These are phyloP conservation scores for Hylomyscus alleni DNA, from an alignment of 2,797 vertebrate species.

Conservation along the genomic window DNA sequence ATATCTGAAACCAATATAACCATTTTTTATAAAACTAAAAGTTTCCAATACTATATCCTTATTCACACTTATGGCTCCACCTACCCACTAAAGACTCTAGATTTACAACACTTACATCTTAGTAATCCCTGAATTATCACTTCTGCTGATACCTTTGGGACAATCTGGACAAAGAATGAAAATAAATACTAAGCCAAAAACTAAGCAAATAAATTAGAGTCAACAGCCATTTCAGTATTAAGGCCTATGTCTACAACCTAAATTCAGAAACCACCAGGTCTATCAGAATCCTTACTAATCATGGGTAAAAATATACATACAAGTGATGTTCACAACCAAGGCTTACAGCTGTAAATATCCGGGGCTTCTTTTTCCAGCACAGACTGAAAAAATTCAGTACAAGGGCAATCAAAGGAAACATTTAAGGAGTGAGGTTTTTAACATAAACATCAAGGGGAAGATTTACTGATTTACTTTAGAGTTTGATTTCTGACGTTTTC, in stretches of 20 bases:
- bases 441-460: not conserved
- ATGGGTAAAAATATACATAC: not conserved
- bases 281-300: not conserved
- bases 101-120: not conserved
- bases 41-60: not conserved
- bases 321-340: not conserved
- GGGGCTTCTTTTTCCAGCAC: not conserved
- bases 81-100: not conserved
- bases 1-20: not conserved
- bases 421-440: slow-evolving; percentile 48
- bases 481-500: slow-evolving; percentile 25
- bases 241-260: not conserved
- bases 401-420: slow-evolving; percentile 42
- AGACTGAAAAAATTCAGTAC: slow-evolving; percentile 20
- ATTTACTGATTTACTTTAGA: slow-evolving; percentile 56
- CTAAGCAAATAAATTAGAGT: slow-evolving; percentile 22
- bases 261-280: not conserved
- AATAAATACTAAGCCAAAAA: slow-evolving; percentile 43
- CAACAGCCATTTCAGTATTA: not conserved
- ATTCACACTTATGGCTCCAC: not conserved
- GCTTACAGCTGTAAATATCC: not conserved
- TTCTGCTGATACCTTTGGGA: not conserved
- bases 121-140: slow-evolving; percentile 35
- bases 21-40: not conserved
- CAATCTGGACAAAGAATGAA: not conserved